phyloP scores from a whole-genome alignment of 2,888 invertebrate species.

The Campoplex capitator region DNA sequence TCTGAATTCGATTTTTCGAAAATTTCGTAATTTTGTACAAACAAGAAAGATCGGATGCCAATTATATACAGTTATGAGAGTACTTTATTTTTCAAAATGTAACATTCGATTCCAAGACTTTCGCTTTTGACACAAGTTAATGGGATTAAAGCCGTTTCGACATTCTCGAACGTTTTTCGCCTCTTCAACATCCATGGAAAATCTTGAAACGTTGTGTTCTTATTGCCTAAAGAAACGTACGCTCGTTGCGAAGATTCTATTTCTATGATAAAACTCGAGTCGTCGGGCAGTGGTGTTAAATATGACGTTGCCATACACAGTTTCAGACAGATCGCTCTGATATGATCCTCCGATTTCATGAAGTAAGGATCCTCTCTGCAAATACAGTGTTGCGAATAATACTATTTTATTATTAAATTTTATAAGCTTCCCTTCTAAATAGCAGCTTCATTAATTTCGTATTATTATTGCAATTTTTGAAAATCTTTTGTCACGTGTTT shows the following conservation, averaged over 20 bases:
- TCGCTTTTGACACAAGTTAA: slow-evolving; percentile 84
- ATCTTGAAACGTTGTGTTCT: slow-evolving; percentile 86
- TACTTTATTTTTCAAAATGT: slow-evolving; percentile 71
- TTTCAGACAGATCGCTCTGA: slow-evolving; percentile 88
- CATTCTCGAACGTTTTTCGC: slow-evolving; percentile 74
- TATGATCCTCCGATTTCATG: slow-evolving; percentile 87
- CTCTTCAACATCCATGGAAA: slow-evolving; percentile 85
- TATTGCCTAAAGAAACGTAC: slow-evolving; percentile 86
- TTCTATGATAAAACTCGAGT: slow-evolving; percentile 87
- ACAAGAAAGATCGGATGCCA: background rate
- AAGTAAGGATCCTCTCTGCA: slow-evolving; percentile 87
- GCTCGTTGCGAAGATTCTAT: slow-evolving; percentile 88
- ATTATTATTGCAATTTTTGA: too few species aligned
- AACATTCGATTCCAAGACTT: slow-evolving; percentile 80
- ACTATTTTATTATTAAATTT: background rate
- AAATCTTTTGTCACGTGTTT: too few species aligned
- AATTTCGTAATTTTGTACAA: background rate
- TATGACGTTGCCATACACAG: slow-evolving; percentile 85
- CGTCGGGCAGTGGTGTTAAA: slow-evolving; percentile 86
- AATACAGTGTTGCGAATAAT: slow-evolving; percentile 19
- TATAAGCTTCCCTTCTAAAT: background rate
- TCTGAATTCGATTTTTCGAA: too few species aligned
- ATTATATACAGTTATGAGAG: background rate
- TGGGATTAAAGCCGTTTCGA: slow-evolving; percentile 81
- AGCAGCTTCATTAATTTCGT: background rate